Evolutionary conservation across 2,113 vertebrate species (phyloP).

Genomic region (Pantherophis guttatus): DNA sequence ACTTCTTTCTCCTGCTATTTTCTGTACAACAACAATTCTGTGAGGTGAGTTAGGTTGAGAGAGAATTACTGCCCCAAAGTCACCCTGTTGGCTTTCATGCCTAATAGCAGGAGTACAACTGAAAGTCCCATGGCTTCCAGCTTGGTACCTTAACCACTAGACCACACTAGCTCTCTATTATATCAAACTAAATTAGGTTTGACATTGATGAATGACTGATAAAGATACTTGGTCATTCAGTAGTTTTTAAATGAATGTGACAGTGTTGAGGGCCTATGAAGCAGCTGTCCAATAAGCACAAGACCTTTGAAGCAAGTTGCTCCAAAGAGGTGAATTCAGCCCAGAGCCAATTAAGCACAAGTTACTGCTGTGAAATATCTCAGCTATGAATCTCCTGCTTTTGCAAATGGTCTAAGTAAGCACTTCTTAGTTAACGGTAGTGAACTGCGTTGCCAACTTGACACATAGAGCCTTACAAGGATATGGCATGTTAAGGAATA

Average conservation of each 20-base stretch:
- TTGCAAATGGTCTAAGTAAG: constrained; percentile 51
- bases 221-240: not conserved
- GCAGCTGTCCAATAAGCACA: constrained; percentile 12
- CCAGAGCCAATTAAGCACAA: constrained; percentile 33
- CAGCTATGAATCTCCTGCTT: constrained; percentile 41
- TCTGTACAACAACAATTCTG: not conserved
- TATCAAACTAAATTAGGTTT: not conserved
- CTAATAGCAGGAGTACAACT: not conserved
- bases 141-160: not conserved
- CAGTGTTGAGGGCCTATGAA: not conserved
- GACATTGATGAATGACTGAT: not conserved
- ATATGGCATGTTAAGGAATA: constrained; percentile 46
- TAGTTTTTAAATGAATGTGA: not conserved
- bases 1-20: not conserved
- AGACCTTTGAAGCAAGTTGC: not conserved
- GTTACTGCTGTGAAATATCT: constrained; percentile 24
- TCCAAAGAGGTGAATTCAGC: not conserved
- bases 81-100: not conserved
- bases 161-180: not conserved
- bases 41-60: not conserved
- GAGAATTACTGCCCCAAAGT: not conserved
- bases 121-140: not conserved
- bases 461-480: constrained; percentile 62
- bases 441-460: constrained; percentile 10
- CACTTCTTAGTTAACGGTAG: constrained; percentile 34